Percentiles rank a stretch among this genome's conserved stretches.
Evolutionary conservation across 1,140 invertebrate genomes (phyloP).

Genomic region (Drosophila saltans): DNA sequence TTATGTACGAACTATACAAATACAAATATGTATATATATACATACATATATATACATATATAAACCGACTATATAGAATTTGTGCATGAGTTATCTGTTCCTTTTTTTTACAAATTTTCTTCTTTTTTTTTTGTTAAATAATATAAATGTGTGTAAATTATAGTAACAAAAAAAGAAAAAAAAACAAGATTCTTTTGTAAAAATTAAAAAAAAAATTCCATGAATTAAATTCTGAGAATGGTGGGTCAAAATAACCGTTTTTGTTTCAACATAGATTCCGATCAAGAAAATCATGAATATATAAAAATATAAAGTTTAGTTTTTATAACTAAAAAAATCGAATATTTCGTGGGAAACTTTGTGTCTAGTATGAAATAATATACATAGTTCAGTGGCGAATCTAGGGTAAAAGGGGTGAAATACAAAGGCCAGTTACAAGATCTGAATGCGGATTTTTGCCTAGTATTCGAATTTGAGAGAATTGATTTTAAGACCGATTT

Average conservation of each 20-base stretch:
- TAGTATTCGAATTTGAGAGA: too few relatives aligned
- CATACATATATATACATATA: slow-evolving; percentile 48
- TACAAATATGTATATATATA: slow-evolving; percentile 37
- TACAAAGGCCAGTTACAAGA: too few relatives aligned
- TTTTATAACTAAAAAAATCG: background rate
- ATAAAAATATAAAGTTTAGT: background rate
- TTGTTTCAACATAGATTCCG: background rate
- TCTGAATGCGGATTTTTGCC: too few relatives aligned
- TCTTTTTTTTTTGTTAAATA: slow-evolving; percentile 39
- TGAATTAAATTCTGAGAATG: slow-evolving; percentile 13
- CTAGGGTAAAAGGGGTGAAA: too few relatives aligned
- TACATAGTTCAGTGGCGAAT: slow-evolving; percentile 39
- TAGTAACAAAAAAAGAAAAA: slow-evolving; percentile 21
- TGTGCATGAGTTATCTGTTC: slow-evolving; percentile 59
- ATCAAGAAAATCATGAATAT: background rate
- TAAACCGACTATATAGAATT: slow-evolving; percentile 14
- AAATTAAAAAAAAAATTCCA: slow-evolving; percentile 1
- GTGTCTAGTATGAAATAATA: slow-evolving; percentile 46
- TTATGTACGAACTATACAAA: slow-evolving; percentile 49
- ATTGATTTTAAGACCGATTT: too few relatives aligned
- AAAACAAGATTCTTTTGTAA: too few relatives aligned
- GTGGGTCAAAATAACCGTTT: slow-evolving; percentile 9
- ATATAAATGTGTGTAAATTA: slow-evolving; percentile 42
- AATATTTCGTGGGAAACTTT: slow-evolving; percentile 14
- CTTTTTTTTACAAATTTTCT: slow-evolving; percentile 26